Base-by-base conservation (phyloP, 2,113 vertebrate genomes). In the Corythoichthys intestinalis region DNA sequence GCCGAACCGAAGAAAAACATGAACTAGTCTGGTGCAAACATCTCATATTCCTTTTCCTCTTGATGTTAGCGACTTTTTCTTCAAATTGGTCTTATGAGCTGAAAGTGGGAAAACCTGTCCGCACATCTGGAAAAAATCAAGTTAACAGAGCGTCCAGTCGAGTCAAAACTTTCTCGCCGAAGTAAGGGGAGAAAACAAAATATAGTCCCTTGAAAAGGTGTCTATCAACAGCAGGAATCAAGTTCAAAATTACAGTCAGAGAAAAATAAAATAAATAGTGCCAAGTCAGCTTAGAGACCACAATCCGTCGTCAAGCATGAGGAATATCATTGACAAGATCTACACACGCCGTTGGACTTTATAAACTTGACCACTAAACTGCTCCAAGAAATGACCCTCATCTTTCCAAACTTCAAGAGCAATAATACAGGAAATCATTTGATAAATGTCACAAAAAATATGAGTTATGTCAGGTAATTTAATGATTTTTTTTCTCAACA, bases 41-140 rank as follows among this genome's bases (percentile, higher is more conserved):
- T 62, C 48, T 28, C 44, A 34, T 69, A 67, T 69, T 66, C 46
- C 49, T 67, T 28, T 11, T 35, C 75, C 41, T 47, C 66, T 44
- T 38, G 9, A n/a, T 15, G 57, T 71, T 69, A 65, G 34, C 47
- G 71, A 66, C 65, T 75, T 81, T 79, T 73, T 66, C 68, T 74
- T 48, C 41, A 70, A 82, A 68, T 72, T 64, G 12, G 35, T 5
- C 52, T 52, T n/a, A 56, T 69, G 71, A 59, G 52, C 54, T 56
- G 49, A 78, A 81, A 85, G 76, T 73, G 65, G 80, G 79, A 82
- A 87, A 88, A 82, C 76, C 80, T 78, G 83, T 85, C 82, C 76
- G 81, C 83, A 90, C 91, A 90, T 91, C 88, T 91, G 91, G 86
- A 88, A 87, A 70, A 73, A 81, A 91, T 92, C 85, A 85, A 83